These are phyloP conservation scores for Gonocerus acuteangulatus DNA, from an alignment of 2,888 invertebrate genomes.

Conservation along the genomic window DNA sequence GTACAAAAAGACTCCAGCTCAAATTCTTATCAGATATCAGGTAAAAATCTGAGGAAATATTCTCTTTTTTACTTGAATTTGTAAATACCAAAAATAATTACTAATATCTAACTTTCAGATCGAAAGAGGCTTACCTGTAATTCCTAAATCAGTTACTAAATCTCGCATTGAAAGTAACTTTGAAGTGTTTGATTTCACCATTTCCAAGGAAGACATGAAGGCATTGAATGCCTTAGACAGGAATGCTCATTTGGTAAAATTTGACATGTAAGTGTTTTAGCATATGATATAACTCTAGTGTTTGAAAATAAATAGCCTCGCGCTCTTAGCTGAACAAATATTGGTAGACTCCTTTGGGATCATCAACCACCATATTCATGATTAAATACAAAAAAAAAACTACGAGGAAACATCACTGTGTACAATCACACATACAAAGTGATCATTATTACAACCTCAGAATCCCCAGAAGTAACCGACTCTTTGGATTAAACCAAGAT, in stretches of 20 bases:
- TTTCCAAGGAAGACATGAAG: constrained; percentile 34
- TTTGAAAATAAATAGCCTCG: not conserved
- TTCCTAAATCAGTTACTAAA: constrained; percentile 38
- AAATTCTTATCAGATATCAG: constrained; percentile 61
- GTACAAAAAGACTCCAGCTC: constrained; percentile 60
- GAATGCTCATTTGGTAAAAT: constrained; percentile 27
- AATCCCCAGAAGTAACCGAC: too few species aligned
- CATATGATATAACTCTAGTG: not conserved
- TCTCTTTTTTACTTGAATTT: not conserved
- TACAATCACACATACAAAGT: too few species aligned
- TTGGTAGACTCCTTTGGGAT: too few species aligned
- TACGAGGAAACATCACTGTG: not conserved
- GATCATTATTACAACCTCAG: too few species aligned
- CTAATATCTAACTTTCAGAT: constrained; percentile 31
- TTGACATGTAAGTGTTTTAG: constrained; percentile 29
- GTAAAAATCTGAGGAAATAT: constrained; percentile 40
- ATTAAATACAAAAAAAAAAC: not conserved
- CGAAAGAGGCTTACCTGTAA: constrained; percentile 36
- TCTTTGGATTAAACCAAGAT: too few species aligned
- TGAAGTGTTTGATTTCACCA: constrained; percentile 37
- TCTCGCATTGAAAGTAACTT: constrained; percentile 37
- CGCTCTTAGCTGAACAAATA: too few species aligned
- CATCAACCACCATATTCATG: too few species aligned
- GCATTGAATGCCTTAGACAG: constrained; percentile 33
- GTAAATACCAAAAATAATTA: not conserved